A percentile compares a stretch with the other conserved stretches of the same genome.
These are phyloP conservation scores for Myzus persicae DNA, from an alignment of 1,140 invertebrate species.

Conservation along the genomic window DNA sequence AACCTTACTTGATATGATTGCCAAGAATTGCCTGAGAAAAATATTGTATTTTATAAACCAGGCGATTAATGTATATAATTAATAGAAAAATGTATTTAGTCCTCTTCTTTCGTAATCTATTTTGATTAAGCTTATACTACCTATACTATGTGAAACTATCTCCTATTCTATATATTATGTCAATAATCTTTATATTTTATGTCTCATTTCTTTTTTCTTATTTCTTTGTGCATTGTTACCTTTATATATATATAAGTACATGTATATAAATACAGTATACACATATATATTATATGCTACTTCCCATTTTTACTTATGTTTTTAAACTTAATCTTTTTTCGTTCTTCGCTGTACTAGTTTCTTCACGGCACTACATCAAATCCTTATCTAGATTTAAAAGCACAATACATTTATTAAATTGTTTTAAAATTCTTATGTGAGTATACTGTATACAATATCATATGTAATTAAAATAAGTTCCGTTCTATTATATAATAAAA, in stretches of 20 bases:
- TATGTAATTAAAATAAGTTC: neutral
- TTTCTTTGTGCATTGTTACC: neutral
- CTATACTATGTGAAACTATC: neutral
- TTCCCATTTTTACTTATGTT: neutral
- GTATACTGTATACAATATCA: neutral
- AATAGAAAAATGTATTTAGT: slow-evolving; percentile 2
- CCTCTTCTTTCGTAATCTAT: neutral
- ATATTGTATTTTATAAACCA: neutral
- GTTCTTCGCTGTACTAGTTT: neutral
- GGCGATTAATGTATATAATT: neutral
- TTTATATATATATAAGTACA: neutral
- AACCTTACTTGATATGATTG: neutral
- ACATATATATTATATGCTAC: neutral
- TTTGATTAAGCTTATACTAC: slow-evolving; percentile 8
- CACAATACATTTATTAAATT: neutral
- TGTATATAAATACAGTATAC: neutral
- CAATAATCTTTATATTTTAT: neutral
- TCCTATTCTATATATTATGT: neutral
- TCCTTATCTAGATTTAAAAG: neutral
- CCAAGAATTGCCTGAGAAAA: neutral
- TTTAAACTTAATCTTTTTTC: neutral
- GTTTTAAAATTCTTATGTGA: neutral
- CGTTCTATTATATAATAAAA: neutral
- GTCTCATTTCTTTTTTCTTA: neutral
- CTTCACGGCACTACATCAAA: neutral